These are phyloP conservation scores for Gymnobelideus leadbeateri DNA, from an alignment of 2,113 vertebrate species.

Conservation along the genomic window DNA sequence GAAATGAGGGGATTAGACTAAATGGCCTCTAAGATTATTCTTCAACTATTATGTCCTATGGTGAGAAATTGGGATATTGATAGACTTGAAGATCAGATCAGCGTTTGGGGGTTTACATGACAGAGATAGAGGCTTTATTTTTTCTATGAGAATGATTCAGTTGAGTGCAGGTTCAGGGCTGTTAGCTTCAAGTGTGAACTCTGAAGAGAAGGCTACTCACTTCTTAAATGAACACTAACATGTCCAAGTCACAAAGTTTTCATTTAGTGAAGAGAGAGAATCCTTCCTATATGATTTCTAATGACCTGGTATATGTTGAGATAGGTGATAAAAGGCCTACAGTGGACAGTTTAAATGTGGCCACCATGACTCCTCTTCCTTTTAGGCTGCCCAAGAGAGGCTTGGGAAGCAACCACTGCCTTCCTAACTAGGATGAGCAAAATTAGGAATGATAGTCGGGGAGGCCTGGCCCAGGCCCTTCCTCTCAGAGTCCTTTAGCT, in stretches of 20 bases:
- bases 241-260: neutral
- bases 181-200: neutral
- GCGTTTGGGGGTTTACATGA: neutral
- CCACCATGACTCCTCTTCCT: neutral
- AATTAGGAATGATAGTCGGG: neutral
- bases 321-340: neutral
- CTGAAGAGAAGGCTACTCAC: neutral
- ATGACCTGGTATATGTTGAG: neutral
- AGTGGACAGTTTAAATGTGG: neutral
- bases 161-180: neutral
- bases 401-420: neutral
- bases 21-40: neutral
- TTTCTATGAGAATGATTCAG: neutral
- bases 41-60: neutral
- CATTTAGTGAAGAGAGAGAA: neutral
- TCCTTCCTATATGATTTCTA: neutral
- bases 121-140: neutral
- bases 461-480: neutral
- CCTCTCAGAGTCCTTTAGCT: neutral
- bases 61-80: neutral
- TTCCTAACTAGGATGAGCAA: neutral
- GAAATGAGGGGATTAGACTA: neutral
- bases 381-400: neutral
- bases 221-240: neutral
- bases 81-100: neutral